Evolutionary conservation across 1,140 invertebrate species (phyloP), one percentile per base, ranked within the genome.

Genomic region (Drosophila eugracilis): DNA sequence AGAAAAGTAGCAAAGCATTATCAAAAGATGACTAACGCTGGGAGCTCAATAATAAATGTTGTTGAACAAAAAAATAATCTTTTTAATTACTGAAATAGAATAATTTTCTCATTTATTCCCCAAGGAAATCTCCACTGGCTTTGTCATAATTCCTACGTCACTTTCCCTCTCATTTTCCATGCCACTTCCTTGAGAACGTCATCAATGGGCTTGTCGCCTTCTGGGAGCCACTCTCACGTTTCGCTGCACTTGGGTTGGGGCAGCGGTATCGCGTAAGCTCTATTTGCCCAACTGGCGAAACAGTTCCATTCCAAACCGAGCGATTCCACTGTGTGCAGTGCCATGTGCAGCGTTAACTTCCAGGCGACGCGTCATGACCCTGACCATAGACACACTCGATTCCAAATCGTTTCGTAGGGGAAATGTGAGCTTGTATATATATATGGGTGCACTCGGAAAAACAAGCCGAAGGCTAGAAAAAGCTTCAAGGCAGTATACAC

Each of bases 331-430:
- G 48, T 32, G 45, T 55, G 48, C 67, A 42, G 24, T 53, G 79
- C 71, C 80, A 84, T 84, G 80, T 86, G 80, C 79, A 45, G 19
- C 45, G 42, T 15, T n/a, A 30, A 36, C 36, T 53, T 37, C 17
- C 34, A 58, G 42, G 24, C 7, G 53, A 32, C 15, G 41, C 44
- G 48, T 49, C 55, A 73, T 66, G 77, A 83, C 83, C 83, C 70
- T 88, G 83, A 88, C 83, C 83, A 86, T 77, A 86, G 83, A 88
- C 83, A 88, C 69, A 75, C 37, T 58, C 41, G 50, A 66, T 69
- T 58, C 24, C 60, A 65, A 65, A 49, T 57, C 19, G 59, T 42
- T 53, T 66, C 15, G 10, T 4, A 4, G 0, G 24, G 12, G 14
- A 50, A 34, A 24, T 10, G 2, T 22, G 5, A 42, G 52, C 24